Base-by-base conservation (phyloP, 2,797 vertebrate genomes). In the Cyprinodon diabolis region DNA sequence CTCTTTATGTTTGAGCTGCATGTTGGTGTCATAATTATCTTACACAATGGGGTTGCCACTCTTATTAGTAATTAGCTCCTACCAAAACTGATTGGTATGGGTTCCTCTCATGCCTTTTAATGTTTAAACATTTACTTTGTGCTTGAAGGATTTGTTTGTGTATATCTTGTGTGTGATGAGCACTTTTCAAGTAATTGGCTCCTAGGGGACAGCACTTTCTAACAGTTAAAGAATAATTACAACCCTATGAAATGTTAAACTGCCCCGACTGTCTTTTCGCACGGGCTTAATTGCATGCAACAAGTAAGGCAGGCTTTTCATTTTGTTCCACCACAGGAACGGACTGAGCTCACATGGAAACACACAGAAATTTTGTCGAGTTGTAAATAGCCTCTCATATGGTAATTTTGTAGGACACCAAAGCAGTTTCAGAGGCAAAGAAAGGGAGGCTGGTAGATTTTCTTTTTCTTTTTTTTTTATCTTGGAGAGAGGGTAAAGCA, bases 91-190 rank as follows among this genome's bases (percentile, higher is more conserved):
- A 98, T 96, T 96, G 97, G 94, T 96, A 95, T 95, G 96, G 96
- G 96, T 97, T 97, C 94, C 96, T 94, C 93, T 94, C 95, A 87
- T 96, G 94, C 96, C 96, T 97, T 95, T 97, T 97, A 96, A 97
- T 98, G 97, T 97, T 97, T 95, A 96, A 98, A 96, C 96, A 97
- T 96, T 97, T 96, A 96, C 96, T 98, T 96, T 97, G 96, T 98
- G 97, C 96, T 97, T 97, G 96, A 98, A 98, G 96, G 97, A 97
- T 97, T 98, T 98, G 97, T 98, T 98, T 98, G 96, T 98, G 95
- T 97, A 96, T 99, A 98, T 96, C 96, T 96, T 93, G 94, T 89
- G 94, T 96, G 95, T 96, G 96, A 97, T 97, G 97, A 97, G 96
- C 95, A 96, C 95, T 97, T 96, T 96, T 96, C 96, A 95, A 95